These are phyloP conservation scores for Balearica regulorum DNA, from an alignment of 2,797 vertebrate genomes.

Conservation along the genomic window DNA sequence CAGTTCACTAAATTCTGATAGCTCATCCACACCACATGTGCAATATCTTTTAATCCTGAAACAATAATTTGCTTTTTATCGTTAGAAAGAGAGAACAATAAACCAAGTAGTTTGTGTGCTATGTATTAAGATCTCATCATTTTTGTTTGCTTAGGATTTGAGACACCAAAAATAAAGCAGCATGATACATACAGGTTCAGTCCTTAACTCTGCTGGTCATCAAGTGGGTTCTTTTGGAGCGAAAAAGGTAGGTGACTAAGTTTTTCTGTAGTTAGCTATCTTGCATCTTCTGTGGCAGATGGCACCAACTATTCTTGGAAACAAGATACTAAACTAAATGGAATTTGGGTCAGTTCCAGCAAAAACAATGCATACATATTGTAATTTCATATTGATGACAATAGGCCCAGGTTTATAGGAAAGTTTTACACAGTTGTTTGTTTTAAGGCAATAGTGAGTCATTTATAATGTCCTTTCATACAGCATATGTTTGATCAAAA, in stretches of 20 bases:
- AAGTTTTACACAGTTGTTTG: background rate
- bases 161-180: background rate
- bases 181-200: background rate
- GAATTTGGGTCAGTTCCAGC: background rate
- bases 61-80: background rate
- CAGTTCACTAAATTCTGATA: background rate
- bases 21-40: background rate
- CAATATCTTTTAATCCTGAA: background rate
- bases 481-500: background rate
- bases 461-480: background rate
- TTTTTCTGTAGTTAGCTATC: background rate
- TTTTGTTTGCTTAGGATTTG: background rate
- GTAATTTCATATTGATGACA: background rate
- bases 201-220: background rate
- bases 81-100: background rate
- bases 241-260: background rate
- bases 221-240: background rate
- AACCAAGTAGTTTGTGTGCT: background rate
- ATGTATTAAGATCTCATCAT: background rate
- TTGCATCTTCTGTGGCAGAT: background rate
- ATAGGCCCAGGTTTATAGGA: background rate
- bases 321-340: background rate
- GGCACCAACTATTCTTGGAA: background rate
- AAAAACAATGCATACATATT: background rate
- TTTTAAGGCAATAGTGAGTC: background rate